Evolutionary conservation across 1,140 invertebrate species (phyloP), one percentile per base, ranked within the genome.

Genomic region (Fopius arisanus): DNA sequence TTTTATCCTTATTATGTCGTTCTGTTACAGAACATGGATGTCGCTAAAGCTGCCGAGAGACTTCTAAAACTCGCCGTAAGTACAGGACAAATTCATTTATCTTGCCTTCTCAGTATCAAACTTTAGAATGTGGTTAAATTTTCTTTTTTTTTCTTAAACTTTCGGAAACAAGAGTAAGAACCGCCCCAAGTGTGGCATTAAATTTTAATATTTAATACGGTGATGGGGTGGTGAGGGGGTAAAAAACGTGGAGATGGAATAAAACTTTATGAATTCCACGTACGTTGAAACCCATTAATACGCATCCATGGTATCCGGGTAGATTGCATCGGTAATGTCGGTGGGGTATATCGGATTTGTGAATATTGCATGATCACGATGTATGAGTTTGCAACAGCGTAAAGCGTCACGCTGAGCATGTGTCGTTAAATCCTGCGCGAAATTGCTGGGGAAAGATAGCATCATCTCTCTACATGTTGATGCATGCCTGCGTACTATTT

Each of bases 11-110:
- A 67, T 79, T 75, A 75, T 67, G 81, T 80, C 75, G 86, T 86
- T 86, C 48, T 83, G 79, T 90, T 90, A 48, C 87, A 95, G 83
- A 94, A 98, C 80, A 97, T 98, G 95, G 95, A 98, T 84, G 89
- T 94, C 69, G 90, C 93, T 10, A 92, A 93, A 83, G 94, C 94
- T 63, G 92, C 93, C 7, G 95, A 97, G 84, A 89, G 95, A 83
- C 87, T 97, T 41, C 86, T 97, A 14, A 97, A 96, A 88, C 88
- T 96, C 66, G 93, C 95, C 71, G 95, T 96, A 89, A 92, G 92
- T 91, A 65, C 29, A 14, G 14, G 29, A 65, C 2, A 16, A 31
- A 31, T 65, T 29, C 26, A 65, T 65, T 65, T 31, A 31, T 65
- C 26, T 31, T 65, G 16, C 43, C 16, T 48, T 48, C 43, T n/a